Conservation (phyloP, 2,888 invertebrate species). For the Pristionchus exspectatus region DNA sequence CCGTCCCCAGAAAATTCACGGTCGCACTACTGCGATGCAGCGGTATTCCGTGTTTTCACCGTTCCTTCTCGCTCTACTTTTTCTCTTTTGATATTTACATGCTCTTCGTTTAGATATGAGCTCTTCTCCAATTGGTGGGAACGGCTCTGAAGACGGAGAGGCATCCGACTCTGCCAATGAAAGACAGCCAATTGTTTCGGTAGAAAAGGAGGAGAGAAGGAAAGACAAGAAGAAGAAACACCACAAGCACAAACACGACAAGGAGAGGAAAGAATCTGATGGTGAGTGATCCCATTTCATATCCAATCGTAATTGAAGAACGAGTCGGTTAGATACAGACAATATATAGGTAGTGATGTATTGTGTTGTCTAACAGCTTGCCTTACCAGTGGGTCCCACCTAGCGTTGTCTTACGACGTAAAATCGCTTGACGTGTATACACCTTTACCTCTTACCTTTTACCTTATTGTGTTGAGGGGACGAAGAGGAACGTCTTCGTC, state of each 20-base stretch:
- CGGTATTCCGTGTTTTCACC: not conserved
- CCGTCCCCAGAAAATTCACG: too few relatives aligned
- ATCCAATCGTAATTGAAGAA: not conserved
- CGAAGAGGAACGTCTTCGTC: conserved; percentile 55
- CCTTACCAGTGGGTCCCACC: too few relatives aligned
- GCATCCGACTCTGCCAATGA: conserved; percentile 51
- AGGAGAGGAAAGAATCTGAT: conserved; percentile 48
- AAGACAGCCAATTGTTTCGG: not conserved
- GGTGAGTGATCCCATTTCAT: conserved; percentile 23
- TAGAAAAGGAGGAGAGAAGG: conserved; percentile 46
- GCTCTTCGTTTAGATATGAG: conserved; percentile 1
- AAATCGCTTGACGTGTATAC: too few relatives aligned
- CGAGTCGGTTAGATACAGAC: not conserved
- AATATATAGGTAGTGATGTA: not conserved
- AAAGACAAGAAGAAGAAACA: conserved; percentile 54
- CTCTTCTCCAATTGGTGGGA: conserved; percentile 42
- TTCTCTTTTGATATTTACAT: not conserved
- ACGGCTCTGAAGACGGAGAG: conserved; percentile 51
- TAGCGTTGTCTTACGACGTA: too few relatives aligned
- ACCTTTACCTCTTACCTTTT: too few relatives aligned
- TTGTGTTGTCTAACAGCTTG: too few relatives aligned
- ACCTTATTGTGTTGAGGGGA: conserved; percentile 42
- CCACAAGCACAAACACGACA: conserved; percentile 53
- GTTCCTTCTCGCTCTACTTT: not conserved
- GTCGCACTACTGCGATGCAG: too few relatives aligned